Evolutionary conservation across 2,113 vertebrate species (phyloP), one percentile per base, ranked within the genome.

Genomic region (Cheilinus undulatus): DNA sequence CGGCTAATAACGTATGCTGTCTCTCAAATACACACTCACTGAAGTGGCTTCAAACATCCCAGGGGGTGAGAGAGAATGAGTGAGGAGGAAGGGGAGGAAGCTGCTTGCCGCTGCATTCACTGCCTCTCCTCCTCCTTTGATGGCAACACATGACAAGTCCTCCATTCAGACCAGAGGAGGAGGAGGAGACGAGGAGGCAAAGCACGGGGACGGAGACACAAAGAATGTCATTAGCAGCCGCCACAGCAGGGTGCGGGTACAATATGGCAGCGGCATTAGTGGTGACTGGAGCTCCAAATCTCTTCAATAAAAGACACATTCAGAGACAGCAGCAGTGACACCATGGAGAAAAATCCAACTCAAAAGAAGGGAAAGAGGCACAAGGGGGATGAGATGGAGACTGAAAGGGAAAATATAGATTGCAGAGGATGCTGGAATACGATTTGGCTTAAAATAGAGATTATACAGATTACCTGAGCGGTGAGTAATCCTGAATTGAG

Each of bases 141-240:
- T 59, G 73, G 80, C 72, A 76, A 77, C 74, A 72, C 74, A 69
- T 73, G 72, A 87, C 85, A 90, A 84, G 72, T 78, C 77, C 60
- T 76, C 74, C 68, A 80, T 90, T 87, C 84, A 88, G 80, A 79
- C 45, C 73, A 30, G 70, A 54, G 54, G 73, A 85, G 64, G 60
- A 52, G 64, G 62, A 67, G 65, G 69, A 73, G 65, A 78, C 3
- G 56, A 51, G 71, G 68, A 78, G 67, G 81, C 72, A 57, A 74
- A 84, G 79, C 59, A 61, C 54, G 15, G 32, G 65, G 61, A 73
- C 54, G 65, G 76, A 78, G 60, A 88, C 73, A 91, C 89, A 90
- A 91, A 90, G 84, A 78, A 80, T 74, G 73, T 84, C 81, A 87
- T 90, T 88, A 90, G 83, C 84, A 61, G 77, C 75, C 80, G 78